Evolutionary conservation across 2,113 vertebrate species (phyloP).

Genomic region (Sceloporus undulatus): DNA sequence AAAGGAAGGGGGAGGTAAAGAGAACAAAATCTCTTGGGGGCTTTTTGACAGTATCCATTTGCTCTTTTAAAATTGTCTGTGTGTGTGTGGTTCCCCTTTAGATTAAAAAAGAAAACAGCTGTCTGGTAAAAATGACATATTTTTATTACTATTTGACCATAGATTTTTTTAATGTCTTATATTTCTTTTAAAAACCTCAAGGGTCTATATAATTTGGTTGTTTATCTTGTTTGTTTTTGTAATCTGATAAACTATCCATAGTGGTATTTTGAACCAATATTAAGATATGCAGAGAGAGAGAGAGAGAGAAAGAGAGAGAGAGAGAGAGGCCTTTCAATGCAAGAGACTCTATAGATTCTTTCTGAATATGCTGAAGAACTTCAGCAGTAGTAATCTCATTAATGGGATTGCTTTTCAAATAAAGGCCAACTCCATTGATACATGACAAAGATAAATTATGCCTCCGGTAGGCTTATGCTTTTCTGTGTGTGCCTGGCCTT

Average conservation of each 20-base stretch:
- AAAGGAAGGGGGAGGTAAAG: conserved; percentile 63
- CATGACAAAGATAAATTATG: conserved; percentile 74
- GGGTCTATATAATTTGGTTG: neutral
- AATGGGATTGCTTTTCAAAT: conserved; percentile 75
- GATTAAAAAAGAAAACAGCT: conserved; percentile 35
- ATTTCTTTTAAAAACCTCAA: neutral
- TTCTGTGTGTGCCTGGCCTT: conserved; percentile 62
- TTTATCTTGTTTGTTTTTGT: conserved; percentile 34
- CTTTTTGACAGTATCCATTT: conserved; percentile 52
- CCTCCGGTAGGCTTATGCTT: conserved; percentile 49
- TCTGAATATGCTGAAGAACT: conserved; percentile 52
- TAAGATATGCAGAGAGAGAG: conserved; percentile 47
- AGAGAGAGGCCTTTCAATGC: neutral
- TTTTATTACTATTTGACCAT: conserved; percentile 14
- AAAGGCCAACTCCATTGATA: conserved; percentile 75
- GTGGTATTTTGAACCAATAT: conserved; percentile 47
- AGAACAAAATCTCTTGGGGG: conserved; percentile 64
- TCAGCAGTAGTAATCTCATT: conserved; percentile 62
- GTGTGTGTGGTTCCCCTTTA: neutral
- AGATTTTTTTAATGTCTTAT: conserved; percentile 16
- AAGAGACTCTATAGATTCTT: conserved; percentile 41
- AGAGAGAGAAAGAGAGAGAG: too few species aligned
- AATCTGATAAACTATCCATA: conserved; percentile 63
- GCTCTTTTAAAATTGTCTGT: conserved; percentile 10
- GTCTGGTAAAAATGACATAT: neutral